These are phyloP conservation scores for Centropus unirufus DNA, from an alignment of 2,113 vertebrate genomes.

Conservation along the genomic window DNA sequence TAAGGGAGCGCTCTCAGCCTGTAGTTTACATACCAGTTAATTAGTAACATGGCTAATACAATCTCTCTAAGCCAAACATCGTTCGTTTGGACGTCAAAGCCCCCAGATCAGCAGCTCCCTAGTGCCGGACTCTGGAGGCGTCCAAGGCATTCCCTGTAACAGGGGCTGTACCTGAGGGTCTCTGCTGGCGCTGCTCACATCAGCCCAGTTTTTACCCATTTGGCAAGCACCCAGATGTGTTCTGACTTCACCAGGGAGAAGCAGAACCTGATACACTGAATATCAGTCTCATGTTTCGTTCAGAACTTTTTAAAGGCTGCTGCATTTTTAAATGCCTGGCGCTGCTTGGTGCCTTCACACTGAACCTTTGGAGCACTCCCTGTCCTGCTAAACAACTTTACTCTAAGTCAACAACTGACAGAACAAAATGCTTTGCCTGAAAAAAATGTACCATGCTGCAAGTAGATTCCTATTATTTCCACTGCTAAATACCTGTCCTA, in stretches of 20 bases:
- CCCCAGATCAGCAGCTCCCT: not conserved
- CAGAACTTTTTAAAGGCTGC: not conserved
- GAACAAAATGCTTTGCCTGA: not conserved
- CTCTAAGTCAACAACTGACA: not conserved
- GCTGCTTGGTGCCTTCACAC: not conserved
- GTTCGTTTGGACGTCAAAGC: not conserved
- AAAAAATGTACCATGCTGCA: not conserved
- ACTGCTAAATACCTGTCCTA: not conserved
- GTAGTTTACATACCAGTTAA: not conserved
- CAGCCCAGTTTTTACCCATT: not conserved
- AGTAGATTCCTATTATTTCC: not conserved
- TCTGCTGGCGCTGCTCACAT: not conserved
- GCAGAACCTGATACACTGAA: not conserved
- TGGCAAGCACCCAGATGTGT: not conserved
- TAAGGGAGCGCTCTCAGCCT: not conserved
- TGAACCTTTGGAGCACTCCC: not conserved
- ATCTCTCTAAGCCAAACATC: not conserved
- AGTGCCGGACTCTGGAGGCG: not conserved
- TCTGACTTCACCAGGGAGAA: not conserved
- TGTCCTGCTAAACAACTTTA: not conserved
- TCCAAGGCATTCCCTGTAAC: not conserved
- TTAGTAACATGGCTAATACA: slow-evolving; percentile 27
- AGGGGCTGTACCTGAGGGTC: not conserved
- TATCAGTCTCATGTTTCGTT: not conserved
- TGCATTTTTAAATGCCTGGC: not conserved